Conservation (phyloP, 2,113 vertebrate species). For the Prolemur simus region DNA sequence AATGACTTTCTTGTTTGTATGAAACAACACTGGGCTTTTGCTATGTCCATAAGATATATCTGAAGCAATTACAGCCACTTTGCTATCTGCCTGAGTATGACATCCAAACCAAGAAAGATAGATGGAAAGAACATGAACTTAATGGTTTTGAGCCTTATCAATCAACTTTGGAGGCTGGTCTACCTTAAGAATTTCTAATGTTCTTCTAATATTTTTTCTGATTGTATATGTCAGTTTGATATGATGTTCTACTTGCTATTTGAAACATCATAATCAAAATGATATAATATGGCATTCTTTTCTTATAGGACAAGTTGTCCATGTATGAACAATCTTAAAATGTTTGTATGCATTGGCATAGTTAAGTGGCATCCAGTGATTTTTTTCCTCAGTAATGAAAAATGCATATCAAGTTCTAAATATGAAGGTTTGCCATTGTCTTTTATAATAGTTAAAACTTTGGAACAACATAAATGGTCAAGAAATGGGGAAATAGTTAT, state of each 20-base stretch:
- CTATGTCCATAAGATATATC: neutral
- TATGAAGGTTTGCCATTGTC: neutral
- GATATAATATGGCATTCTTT: neutral
- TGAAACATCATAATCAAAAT: neutral
- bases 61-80: neutral
- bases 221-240: neutral
- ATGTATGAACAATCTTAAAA: neutral
- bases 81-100: neutral
- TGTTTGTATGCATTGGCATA: neutral
- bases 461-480: neutral
- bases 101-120: neutral
- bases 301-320: neutral
- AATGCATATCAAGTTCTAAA: neutral
- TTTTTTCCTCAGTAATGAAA: neutral
- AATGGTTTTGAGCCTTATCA: neutral
- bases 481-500: neutral
- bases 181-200: neutral
- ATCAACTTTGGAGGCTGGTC: neutral
- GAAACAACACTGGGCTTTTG: neutral
- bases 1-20: neutral
- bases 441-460: neutral
- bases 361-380: neutral
- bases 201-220: neutral
- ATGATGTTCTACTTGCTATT: neutral
- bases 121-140: neutral